phyloP scores from a whole-genome alignment of 2,113 vertebrate species.

The Procavia capensis region DNA sequence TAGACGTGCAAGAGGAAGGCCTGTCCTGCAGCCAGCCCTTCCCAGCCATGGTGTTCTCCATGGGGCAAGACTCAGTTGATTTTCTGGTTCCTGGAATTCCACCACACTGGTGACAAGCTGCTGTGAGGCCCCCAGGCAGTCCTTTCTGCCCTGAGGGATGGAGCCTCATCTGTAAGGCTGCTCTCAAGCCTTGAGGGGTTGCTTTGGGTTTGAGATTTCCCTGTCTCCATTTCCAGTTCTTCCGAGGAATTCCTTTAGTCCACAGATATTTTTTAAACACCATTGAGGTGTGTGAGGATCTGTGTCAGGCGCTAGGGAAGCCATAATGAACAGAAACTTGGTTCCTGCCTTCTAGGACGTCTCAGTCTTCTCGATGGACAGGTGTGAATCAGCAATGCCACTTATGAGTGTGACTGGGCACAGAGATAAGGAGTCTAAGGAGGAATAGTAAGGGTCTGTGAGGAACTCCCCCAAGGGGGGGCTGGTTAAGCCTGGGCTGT shows the following conservation, averaged over 20 bases:
- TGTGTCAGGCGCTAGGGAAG: background rate
- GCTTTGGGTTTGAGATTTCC: slow-evolving; percentile 22
- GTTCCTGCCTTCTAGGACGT: slow-evolving; percentile 23
- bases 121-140: background rate
- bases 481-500: background rate
- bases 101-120: background rate
- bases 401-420: background rate
- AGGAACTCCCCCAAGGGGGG: background rate
- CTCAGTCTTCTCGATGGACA: background rate
- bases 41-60: background rate
- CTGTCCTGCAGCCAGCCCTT: background rate
- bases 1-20: background rate
- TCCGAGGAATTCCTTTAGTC: background rate
- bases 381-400: background rate
- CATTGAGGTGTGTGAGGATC: background rate
- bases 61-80: background rate
- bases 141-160: background rate
- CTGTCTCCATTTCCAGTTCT: background rate
- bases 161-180: background rate
- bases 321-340: slow-evolving; percentile 20
- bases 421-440: background rate
- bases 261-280: slow-evolving; percentile 6
- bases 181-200: background rate
- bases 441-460: background rate
- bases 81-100: background rate